Evolutionary conservation across 2,888 invertebrate genomes (phyloP), one percentile per base, ranked within the genome.

Genomic region (Phania funesta): DNA sequence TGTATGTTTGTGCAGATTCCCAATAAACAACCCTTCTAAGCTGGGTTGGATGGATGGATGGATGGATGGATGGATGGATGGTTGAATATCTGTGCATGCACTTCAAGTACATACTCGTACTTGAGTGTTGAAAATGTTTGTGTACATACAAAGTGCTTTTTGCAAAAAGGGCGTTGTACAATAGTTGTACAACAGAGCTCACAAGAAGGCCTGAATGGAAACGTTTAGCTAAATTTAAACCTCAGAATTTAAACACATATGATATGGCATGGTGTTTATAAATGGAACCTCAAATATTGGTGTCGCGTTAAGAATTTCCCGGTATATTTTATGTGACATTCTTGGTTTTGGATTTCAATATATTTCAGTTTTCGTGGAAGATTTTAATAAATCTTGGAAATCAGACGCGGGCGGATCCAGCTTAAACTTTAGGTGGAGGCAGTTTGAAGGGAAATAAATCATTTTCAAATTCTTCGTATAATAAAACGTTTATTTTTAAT

Each of bases 91-190:
- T 75, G 29, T 48, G 38, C 35, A 50, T 50, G 48, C 41, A 75
- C 54, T 80, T 54, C 46, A 74, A 70, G 58, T 56, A 50, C 54
- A 54, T 60, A 65, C 76, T 80, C 54, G 48, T 60, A 65, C 76
- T 80, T 76, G 70, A 76, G 58, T 75, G 80, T 58, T 68, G 67
- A 68, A 80, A 48, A 64, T 76, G 58, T 80, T 64, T 65, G 50
- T 22, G 48, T 48, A 32, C n/a, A 18, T 50, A 26, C 22, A 46
- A 64, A 64, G 56, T 62, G 52, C 62, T 68, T 64, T 74, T 68
- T 8, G 16, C 35, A 44, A 76, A 67, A 68, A 76, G 68, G 68
- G 76, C 76, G 60, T 68, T 68, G 60, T 52, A 35, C 41, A 52
- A 46, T 54, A 32, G 29, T 26, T 16, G 46, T 8, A 65, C 24